Percentiles rank a stretch among this genome's conserved stretches.
Evolutionary conservation across 2,888 invertebrate species (phyloP).

Genomic region (Phengaris alcon): DNA sequence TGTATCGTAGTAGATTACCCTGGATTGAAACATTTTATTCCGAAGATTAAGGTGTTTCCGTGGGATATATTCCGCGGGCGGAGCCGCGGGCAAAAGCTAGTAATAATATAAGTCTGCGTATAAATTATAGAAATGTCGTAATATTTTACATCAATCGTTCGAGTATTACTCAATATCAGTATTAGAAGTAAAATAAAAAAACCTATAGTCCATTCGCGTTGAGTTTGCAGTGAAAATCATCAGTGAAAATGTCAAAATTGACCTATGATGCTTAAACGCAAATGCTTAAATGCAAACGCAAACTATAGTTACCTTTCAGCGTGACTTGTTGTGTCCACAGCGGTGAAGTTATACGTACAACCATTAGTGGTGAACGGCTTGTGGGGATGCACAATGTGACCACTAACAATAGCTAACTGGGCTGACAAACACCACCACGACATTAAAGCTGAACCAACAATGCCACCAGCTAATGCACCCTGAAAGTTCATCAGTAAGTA

Average conservation of each 20-base stretch:
- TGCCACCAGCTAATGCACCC: conserved; percentile 81
- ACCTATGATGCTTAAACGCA: not conserved
- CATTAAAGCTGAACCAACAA: conserved; percentile 77
- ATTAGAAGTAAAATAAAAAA: too few relatives aligned
- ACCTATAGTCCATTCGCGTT: too few relatives aligned
- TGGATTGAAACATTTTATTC: too few relatives aligned
- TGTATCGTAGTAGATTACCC: too few relatives aligned
- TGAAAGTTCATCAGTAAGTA: conserved; percentile 43
- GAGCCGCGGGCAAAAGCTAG: too few relatives aligned
- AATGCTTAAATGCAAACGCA: not conserved
- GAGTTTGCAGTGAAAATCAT: not conserved
- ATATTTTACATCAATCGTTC: too few relatives aligned
- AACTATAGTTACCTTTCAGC: conserved; percentile 14
- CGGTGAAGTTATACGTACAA: conserved; percentile 81
- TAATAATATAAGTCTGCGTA: too few relatives aligned
- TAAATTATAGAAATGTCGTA: too few relatives aligned
- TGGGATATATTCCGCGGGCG: too few relatives aligned
- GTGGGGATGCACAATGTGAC: conserved; percentile 81
- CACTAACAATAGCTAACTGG: conserved; percentile 81
- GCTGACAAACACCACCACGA: conserved; percentile 81
- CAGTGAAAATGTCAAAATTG: not conserved
- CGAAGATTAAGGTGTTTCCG: too few relatives aligned
- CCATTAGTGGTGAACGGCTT: conserved; percentile 82
- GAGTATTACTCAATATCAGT: too few relatives aligned
- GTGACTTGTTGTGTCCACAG: conserved; percentile 42